These are phyloP conservation scores for Mantis religiosa DNA, from an alignment of 2,888 invertebrate species.

Conservation along the genomic window DNA sequence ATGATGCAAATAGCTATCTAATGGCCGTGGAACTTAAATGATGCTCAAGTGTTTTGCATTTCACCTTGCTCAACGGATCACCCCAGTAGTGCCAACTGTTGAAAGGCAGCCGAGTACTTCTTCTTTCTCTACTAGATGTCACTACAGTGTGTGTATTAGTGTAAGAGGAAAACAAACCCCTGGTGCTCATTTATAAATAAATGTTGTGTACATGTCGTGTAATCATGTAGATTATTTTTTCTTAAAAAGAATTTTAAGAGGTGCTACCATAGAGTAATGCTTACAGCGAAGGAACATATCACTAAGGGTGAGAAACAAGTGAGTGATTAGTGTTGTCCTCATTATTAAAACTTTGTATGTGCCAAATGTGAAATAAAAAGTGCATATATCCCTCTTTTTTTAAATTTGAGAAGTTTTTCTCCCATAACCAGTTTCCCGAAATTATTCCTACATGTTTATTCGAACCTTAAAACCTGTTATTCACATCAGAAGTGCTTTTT, in stretches of 20 bases:
- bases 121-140: background rate
- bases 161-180: background rate
- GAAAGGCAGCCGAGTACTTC: background rate
- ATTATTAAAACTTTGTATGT: background rate
- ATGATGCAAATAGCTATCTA: background rate
- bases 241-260: background rate
- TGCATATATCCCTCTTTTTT: background rate
- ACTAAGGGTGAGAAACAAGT: background rate
- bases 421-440: too few relatives aligned
- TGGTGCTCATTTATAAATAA: background rate
- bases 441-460: too few relatives aligned
- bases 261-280: background rate
- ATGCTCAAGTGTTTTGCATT: background rate
- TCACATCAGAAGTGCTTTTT: too few relatives aligned
- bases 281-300: background rate
- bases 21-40: background rate
- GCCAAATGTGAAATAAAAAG: background rate
- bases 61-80: background rate
- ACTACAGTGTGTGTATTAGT: background rate
- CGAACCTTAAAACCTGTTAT: too few relatives aligned
- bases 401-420: background rate
- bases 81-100: background rate
- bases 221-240: background rate
- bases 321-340: background rate
- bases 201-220: background rate